A percentile compares a stretch with the other conserved stretches of the same genome.
Conservation (phyloP, 2,113 vertebrate species). For the Coreoperca whiteheadi region DNA sequence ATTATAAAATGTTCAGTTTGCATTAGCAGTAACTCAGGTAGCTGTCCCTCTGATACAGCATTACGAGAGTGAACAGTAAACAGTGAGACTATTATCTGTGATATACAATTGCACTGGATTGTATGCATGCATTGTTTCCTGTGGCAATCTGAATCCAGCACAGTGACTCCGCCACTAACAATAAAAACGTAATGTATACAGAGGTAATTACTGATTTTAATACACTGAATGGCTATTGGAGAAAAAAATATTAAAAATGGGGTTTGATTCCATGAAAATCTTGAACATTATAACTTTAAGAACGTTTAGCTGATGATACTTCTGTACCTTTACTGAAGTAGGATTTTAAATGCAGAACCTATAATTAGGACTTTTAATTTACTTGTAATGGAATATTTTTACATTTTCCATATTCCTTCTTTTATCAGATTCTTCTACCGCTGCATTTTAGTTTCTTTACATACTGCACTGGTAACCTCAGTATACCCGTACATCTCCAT, state of each 20-base stretch:
- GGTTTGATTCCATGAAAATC: background rate
- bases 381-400: too few species aligned
- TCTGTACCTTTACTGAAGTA: background rate
- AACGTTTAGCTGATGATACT: background rate
- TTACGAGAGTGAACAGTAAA: background rate
- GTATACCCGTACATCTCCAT: conserved; percentile 6
- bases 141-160: background rate
- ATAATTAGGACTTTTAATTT: background rate
- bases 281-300: background rate
- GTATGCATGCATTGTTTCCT: background rate
- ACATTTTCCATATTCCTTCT: background rate
- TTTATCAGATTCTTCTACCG: background rate
- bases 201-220: background rate
- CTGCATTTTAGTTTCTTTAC: background rate
- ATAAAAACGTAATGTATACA: too few species aligned
- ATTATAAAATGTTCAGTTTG: too few species aligned
- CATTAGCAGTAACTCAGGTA: too few species aligned
- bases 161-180: too few species aligned
- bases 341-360: background rate
- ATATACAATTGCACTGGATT: background rate
- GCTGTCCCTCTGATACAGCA: background rate
- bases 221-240: background rate
- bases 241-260: background rate
- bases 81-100: too few species aligned
- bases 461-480: conserved; percentile 26